A percentile compares a stretch with the other conserved stretches of the same genome.
Evolutionary conservation across 2,113 vertebrate genomes (phyloP).

Genomic region (Rallus limicola): DNA sequence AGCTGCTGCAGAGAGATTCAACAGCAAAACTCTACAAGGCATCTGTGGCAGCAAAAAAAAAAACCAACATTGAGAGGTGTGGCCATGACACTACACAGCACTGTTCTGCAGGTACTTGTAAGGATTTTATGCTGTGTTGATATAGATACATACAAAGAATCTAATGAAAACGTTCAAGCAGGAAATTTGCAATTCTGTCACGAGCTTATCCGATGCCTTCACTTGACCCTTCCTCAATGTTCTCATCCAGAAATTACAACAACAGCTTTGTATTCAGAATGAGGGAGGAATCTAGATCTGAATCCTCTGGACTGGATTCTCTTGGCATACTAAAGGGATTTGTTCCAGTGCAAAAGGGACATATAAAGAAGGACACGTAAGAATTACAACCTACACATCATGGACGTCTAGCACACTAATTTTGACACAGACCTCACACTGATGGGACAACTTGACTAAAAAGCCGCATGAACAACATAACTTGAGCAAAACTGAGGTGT

Average conservation of each 20-base stretch:
- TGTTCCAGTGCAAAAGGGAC: neutral
- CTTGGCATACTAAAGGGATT: neutral
- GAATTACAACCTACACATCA: neutral
- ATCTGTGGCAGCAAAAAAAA: neutral
- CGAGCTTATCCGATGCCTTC: neutral
- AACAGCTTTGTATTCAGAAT: neutral
- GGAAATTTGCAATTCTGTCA: neutral
- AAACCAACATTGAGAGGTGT: neutral
- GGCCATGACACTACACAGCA: neutral
- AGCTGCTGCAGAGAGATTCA: neutral
- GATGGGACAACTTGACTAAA: neutral
- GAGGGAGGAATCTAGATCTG: neutral
- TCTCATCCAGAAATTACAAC: neutral
- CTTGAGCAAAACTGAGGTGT: neutral
- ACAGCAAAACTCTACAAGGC: neutral
- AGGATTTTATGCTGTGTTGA: neutral
- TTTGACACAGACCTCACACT: neutral
- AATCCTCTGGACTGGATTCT: neutral
- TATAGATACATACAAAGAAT: neutral
- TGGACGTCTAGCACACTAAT: neutral
- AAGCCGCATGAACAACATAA: neutral
- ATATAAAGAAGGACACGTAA: neutral
- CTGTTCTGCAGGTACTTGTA: neutral
- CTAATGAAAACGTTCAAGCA: neutral
- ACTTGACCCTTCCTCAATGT: neutral